Evolutionary conservation across 1,140 invertebrate genomes (phyloP).

Genomic region (Lasioglossum albipes): DNA sequence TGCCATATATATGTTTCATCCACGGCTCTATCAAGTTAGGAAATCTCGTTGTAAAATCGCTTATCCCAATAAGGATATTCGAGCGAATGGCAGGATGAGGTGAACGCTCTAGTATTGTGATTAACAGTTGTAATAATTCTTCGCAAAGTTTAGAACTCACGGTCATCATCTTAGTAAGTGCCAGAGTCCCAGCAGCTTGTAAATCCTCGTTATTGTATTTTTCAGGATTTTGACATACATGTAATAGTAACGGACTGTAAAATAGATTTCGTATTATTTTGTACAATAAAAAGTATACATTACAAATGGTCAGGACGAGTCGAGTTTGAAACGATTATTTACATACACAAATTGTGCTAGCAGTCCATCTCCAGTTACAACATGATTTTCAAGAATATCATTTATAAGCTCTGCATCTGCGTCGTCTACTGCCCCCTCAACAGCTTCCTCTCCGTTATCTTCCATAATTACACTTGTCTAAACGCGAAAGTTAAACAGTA

Average conservation of each 20-base stretch:
- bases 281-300: background rate
- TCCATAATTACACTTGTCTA: constrained; percentile 44
- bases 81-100: constrained; percentile 86
- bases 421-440: constrained; percentile 93
- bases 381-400: constrained; percentile 87
- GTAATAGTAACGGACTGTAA: constrained; percentile 78
- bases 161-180: constrained; percentile 92
- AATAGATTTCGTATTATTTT: background rate
- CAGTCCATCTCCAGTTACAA: constrained; percentile 83
- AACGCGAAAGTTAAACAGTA: constrained; percentile 17
- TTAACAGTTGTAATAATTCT: constrained; percentile 88
- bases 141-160: constrained; percentile 91
- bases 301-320: constrained; percentile 60
- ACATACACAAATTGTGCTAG: constrained; percentile 81
- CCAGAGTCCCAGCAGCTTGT: constrained; percentile 86
- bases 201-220: constrained; percentile 82
- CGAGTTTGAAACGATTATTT: constrained; percentile 64
- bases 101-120: constrained; percentile 92
- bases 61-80: constrained; percentile 92
- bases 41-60: constrained; percentile 92
- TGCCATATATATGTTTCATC: constrained; percentile 92
- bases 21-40: constrained; percentile 96
- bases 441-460: constrained; percentile 82
- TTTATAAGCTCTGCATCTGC: constrained; percentile 91
- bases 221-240: constrained; percentile 82